Base-by-base conservation (phyloP, 1,140 invertebrate genomes). In the Eubasilissa regina region DNA sequence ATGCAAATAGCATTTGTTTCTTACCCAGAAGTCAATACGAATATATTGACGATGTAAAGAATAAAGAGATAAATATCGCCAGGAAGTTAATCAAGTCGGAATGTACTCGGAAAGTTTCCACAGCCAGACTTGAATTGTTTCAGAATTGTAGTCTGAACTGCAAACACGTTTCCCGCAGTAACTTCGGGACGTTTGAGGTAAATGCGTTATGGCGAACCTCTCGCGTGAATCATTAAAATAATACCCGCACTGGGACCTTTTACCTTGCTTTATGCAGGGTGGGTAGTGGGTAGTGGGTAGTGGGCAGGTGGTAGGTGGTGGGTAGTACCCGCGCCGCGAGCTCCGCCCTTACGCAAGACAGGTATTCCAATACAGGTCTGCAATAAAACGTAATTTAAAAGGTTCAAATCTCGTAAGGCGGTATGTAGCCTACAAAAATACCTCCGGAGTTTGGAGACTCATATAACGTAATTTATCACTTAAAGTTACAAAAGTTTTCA, bases 171-270 rank as follows among this genome's bases (percentile, higher is more conserved):
- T 58, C 55, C 55, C 55, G 55, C 55, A 58, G 17, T 58, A 58
- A 58, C 55, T 62, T 25, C 56, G 58, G 19, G 64, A 76, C 58
- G 75, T 35, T 76, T 76, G 75, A 76, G 58, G 56, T 64, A 64
- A 75, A 64, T 21, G 45, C 75, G 58, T 43, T 47, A 25, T 43
- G 62, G 56, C 44, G 45, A 76, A 55, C 35, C 58, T 47, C 75
- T 62, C 75, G 17, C 75, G 75, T 43, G 75, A 60, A 60, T 55
- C 13, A 55, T 60, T 35, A 35, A 35, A 35, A 35, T 35, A 35
- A 35, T 35, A 1, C 25, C 25, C 25, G 25, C 25, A 35, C 25
- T 35, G 25, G 25, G 25, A 35, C 25, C 25, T 35, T 35, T 35
- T 35, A 35, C 25, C 25, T 35, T 6, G 25, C 25, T 35, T 1